Evolutionary conservation across 1,140 invertebrate genomes (phyloP), one percentile per base, ranked within the genome.

Genomic region (Orius insidiosus): DNA sequence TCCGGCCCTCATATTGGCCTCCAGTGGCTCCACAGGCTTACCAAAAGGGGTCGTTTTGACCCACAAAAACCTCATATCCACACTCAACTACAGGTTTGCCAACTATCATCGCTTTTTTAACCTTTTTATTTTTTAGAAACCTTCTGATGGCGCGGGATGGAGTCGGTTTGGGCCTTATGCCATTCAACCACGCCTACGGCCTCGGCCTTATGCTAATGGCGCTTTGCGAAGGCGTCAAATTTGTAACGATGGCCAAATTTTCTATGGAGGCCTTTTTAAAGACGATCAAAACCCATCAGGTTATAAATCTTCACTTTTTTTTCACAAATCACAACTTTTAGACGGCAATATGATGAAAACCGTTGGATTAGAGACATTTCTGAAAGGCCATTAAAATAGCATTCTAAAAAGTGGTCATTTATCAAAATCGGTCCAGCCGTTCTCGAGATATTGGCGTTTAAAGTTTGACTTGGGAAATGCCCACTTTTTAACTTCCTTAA

Each of bases 21-120:
- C 76, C 1, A 80, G 76, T 53, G 79, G 79, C 5, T 80, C 78
- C 4, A 82, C 79, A 38, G 79, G 81, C 10, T 60, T 80, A 37
- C 84, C 86, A 0, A 92, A 92, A 64, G 85, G 84, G 34, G 87
- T 88, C 0, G 72, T 80, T 62, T 60, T 88, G 2, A 85, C 83
- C 2, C 84, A 90, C 59, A 61, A 60, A 35, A 78, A 75, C 59
- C 58, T 76, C 10, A 53, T 72, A 9, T 58, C 63, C 18, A 58
- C 67, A n/a, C 52, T 64, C 2, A 53, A 60, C 6, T 7, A 33
- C 32, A 33, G 32, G 32, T 33, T 7, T 33, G 32, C 32, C n/a
- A n/a, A 6, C n/a, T n/a, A 33, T 7, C 32, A 33, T n/a, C n/a
- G 32, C 6, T 33, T 7, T n/a, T 33, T 33, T 6, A n/a, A n/a